These are phyloP conservation scores for Labeo rohita DNA, from an alignment of 2,113 vertebrate species.

Conservation along the genomic window DNA sequence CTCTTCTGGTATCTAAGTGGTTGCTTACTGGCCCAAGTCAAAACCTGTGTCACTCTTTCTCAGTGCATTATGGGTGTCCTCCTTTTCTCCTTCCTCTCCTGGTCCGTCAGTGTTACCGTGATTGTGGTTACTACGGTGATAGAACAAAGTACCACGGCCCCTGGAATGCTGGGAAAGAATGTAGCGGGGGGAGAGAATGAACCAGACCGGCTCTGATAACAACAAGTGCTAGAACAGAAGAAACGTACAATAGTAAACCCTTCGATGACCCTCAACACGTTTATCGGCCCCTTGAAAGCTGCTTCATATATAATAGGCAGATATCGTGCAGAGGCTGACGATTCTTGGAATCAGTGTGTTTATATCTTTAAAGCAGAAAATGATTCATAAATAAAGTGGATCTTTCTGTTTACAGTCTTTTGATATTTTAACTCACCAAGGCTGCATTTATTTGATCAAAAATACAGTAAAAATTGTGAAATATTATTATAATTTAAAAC, in stretches of 20 bases:
- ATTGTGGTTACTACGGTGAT: conserved; percentile 70
- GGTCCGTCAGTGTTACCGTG: conserved; percentile 50
- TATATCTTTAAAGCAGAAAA: not conserved
- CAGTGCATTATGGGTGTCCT: not conserved
- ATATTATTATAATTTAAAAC: not conserved
- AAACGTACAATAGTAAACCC: not conserved
- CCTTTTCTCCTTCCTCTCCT: conserved; percentile 15
- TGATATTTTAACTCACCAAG: not conserved
- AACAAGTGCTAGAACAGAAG: conserved; percentile 56
- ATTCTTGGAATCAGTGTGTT: not conserved
- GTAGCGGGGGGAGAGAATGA: conserved; percentile 41
- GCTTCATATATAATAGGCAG: not conserved
- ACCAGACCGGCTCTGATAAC: conserved; percentile 54
- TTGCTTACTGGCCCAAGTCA: not conserved
- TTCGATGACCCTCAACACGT: not conserved
- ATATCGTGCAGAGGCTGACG: not conserved
- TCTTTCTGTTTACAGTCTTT: not conserved
- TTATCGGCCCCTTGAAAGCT: not conserved
- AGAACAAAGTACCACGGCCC: conserved; percentile 73
- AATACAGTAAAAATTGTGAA: not conserved
- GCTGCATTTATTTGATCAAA: not conserved
- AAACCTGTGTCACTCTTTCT: not conserved
- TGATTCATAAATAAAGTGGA: not conserved
- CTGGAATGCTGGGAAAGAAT: conserved; percentile 72
- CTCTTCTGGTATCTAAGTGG: not conserved